A percentile compares a stretch with the other conserved stretches of the same genome.
phyloP scores from a whole-genome alignment of 2,113 vertebrate genomes.

The Nycticorax nycticorax region DNA sequence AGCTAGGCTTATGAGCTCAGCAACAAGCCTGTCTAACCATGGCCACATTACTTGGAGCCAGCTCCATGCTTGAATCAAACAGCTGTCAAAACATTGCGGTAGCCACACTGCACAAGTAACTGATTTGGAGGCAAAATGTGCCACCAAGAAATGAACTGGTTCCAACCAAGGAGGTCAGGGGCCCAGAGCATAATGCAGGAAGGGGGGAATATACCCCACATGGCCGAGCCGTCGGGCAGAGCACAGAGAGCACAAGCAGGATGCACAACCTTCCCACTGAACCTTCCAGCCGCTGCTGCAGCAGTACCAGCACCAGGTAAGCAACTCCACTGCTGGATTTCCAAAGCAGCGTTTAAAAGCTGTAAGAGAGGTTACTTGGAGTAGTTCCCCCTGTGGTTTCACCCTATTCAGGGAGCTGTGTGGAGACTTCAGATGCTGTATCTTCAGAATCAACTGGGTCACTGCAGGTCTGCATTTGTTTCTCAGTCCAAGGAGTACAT shows the following conservation, averaged over 20 bases:
- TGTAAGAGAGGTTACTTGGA: not conserved
- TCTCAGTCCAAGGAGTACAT: not conserved
- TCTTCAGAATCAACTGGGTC: not conserved
- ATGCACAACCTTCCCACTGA: not conserved
- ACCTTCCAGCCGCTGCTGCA: not conserved
- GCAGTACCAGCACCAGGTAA: not conserved
- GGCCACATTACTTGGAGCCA: not conserved
- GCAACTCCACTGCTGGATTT: not conserved
- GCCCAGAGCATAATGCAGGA: not conserved
- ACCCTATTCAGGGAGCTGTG: not conserved
- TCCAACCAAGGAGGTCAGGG: not conserved
- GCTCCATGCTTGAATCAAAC: not conserved
- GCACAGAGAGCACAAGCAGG: not conserved
- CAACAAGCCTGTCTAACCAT: accelerated
- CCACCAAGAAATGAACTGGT: not conserved
- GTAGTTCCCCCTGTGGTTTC: not conserved
- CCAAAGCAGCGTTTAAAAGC: not conserved
- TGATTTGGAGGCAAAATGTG: not conserved
- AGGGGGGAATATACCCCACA: not conserved
- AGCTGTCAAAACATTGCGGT: not conserved
- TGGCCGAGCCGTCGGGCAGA: not conserved
- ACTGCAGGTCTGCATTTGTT: not conserved
- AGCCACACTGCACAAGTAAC: not conserved
- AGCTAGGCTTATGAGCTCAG: not conserved
- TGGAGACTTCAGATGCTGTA: not conserved